These are phyloP conservation scores for Antennarius striatus DNA, from an alignment of 2,113 vertebrate species.

Conservation along the genomic window DNA sequence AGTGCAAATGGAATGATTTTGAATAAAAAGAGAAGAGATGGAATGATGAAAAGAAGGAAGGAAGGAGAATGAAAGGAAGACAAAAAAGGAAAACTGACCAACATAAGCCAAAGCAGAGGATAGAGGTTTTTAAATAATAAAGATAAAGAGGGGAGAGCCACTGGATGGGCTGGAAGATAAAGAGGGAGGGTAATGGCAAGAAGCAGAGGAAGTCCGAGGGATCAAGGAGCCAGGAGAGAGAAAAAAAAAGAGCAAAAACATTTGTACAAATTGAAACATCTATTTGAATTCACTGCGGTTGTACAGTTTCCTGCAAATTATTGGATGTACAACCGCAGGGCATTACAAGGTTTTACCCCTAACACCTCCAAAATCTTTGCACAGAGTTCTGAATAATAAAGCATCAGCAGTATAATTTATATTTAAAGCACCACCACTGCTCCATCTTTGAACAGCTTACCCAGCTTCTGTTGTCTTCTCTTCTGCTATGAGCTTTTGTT, in stretches of 20 bases:
- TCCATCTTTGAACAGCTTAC: background rate
- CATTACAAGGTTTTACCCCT: constrained; percentile 1
- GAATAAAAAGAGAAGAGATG: too few relatives aligned
- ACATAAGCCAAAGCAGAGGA: background rate
- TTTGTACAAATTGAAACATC: constrained; percentile 24
- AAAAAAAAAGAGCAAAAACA: constrained; percentile 27
- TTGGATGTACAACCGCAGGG: constrained; percentile 12
- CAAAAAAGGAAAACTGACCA: constrained; percentile 11
- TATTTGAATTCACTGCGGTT: constrained; percentile 25
- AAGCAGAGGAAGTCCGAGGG: constrained; percentile 16
- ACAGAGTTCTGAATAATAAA: constrained; percentile 8
- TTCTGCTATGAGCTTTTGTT: constrained; percentile 11
- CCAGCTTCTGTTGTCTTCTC: constrained; percentile 8
- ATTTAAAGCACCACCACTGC: background rate
- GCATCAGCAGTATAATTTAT: constrained; percentile 3
- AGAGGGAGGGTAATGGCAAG: constrained; percentile 36
- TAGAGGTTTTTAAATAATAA: constrained; percentile 28
- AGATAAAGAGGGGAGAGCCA: constrained; percentile 10
- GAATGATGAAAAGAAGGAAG: background rate
- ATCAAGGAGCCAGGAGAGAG: constrained; percentile 26
- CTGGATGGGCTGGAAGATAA: constrained; percentile 26
- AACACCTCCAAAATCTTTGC: background rate
- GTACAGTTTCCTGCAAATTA: constrained; percentile 1
- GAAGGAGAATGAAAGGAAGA: background rate
- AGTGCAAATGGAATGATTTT: constrained; percentile 3